These are phyloP conservation scores for Mallateleia sp. DNA, from an alignment of 2,888 invertebrate genomes.

Conservation along the genomic window DNA sequence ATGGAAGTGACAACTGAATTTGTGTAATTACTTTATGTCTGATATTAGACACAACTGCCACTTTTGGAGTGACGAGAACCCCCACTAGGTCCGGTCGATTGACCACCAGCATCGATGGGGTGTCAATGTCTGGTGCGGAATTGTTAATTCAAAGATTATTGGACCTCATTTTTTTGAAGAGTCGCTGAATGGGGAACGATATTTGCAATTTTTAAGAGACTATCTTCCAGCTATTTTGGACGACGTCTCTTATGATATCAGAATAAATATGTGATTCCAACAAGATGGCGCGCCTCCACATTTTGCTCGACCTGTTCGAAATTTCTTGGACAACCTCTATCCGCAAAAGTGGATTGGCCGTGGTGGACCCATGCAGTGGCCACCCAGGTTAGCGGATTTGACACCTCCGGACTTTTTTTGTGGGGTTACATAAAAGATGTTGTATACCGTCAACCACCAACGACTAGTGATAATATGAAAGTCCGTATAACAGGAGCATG, in stretches of 20 bases:
- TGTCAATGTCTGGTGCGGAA: conserved; percentile 1
- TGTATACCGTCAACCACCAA: not conserved
- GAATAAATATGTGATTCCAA: conserved; percentile 34
- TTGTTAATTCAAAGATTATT: not conserved
- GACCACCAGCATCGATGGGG: conserved; percentile 9
- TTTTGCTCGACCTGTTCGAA: conserved; percentile 29
- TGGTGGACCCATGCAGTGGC: no score
- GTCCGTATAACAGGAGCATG: not conserved
- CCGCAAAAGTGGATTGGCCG: conserved; percentile 36
- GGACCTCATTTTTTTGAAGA: conserved; percentile 2
- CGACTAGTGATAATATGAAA: not conserved
- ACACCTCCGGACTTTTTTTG: not conserved
- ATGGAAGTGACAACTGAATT: no score
- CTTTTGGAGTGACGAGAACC: conserved; percentile 13
- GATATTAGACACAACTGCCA: conserved; percentile 17
- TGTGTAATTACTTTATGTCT: not conserved
- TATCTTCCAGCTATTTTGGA: conserved; percentile 67
- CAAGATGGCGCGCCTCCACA: conserved; percentile 45
- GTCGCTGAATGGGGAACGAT: not conserved
- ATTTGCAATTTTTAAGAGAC: conserved; percentile 34
- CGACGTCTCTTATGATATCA: conserved; percentile 56
- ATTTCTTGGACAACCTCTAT: conserved; percentile 9
- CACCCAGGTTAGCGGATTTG: no score
- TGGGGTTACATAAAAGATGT: not conserved
- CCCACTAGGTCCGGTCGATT: not conserved